phyloP scores from a whole-genome alignment of 2,888 invertebrate genomes.

The Drosophila kanekoi region DNA sequence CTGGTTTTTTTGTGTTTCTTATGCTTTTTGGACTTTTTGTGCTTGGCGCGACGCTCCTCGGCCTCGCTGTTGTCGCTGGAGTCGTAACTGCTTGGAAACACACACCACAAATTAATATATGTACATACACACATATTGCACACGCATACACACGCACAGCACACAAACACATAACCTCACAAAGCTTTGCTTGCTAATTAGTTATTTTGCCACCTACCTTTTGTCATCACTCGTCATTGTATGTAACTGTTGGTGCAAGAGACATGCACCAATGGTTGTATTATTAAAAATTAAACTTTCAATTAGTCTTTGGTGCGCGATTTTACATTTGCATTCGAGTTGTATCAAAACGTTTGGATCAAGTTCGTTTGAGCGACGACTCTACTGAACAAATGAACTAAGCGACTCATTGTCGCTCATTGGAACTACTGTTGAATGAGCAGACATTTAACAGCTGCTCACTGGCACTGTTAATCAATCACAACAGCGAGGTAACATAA shows the following conservation, averaged over 20 bases:
- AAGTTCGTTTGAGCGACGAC: slow-evolving; percentile 4
- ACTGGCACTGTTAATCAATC: not conserved
- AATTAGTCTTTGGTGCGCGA: slow-evolving; percentile 24
- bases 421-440: not conserved
- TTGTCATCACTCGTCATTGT: slow-evolving; percentile 58
- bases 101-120: slow-evolving; percentile 39
- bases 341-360: slow-evolving; percentile 25
- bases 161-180: slow-evolving; percentile 51
- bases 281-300: slow-evolving; percentile 8
- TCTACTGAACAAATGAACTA: slow-evolving; percentile 10
- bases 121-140: slow-evolving; percentile 24
- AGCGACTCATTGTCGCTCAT: not conserved
- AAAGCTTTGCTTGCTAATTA: slow-evolving; percentile 27
- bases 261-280: slow-evolving; percentile 6
- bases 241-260: slow-evolving; percentile 2
- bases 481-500: not conserved
- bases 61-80: slow-evolving; percentile 74
- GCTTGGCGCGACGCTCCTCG: slow-evolving; percentile 76
- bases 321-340: slow-evolving; percentile 21
- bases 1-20: slow-evolving; percentile 89
- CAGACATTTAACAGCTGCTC: not conserved
- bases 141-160: slow-evolving; percentile 38
- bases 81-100: slow-evolving; percentile 67
- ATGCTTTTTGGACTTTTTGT: slow-evolving; percentile 87
- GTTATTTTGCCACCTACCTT: slow-evolving; percentile 34